A percentile compares a stretch with the other conserved stretches of the same genome.
These are phyloP conservation scores for Malacosoma neustria DNA, from an alignment of 2,888 invertebrate genomes.

Conservation along the genomic window DNA sequence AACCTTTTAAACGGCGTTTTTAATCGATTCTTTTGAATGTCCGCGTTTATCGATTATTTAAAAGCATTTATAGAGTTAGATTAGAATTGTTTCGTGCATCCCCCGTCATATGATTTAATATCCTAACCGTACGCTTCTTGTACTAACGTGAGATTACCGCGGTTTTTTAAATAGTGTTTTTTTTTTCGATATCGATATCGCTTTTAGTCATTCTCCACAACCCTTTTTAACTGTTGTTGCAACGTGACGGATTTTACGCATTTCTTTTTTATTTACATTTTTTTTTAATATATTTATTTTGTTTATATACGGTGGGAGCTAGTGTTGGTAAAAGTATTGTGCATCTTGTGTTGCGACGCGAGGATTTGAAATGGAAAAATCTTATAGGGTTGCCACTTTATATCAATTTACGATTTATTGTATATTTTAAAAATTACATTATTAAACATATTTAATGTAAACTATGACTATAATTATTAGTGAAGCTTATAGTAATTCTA, in stretches of 20 bases:
- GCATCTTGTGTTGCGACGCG: constrained; percentile 66
- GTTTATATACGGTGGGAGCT: constrained; percentile 53
- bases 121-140: constrained; percentile 68
- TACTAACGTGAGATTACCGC: constrained; percentile 53
- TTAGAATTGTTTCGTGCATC: constrained; percentile 60
- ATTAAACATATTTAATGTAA: no score
- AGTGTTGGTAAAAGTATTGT: constrained; percentile 64
- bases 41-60: no score
- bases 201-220: constrained; percentile 65
- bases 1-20: no score
- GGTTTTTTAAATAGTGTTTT: constrained; percentile 27
- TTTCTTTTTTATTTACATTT: constrained; percentile 14
- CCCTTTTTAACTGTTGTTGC: constrained; percentile 57
- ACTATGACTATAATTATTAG: no score
- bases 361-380: constrained; percentile 16
- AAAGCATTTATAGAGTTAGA: no score
- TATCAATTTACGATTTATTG: no score
- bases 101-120: constrained; percentile 53
- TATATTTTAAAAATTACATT: no score
- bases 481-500: no score
- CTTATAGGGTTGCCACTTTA: constrained; percentile 29
- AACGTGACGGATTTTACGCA: constrained; percentile 44
- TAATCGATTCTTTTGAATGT: no score
- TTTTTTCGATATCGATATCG: constrained; percentile 22
- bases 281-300: constrained; percentile 26